These are phyloP conservation scores for Sebastes taczanowskii DNA, from an alignment of 2,797 vertebrate species.

Conservation along the genomic window DNA sequence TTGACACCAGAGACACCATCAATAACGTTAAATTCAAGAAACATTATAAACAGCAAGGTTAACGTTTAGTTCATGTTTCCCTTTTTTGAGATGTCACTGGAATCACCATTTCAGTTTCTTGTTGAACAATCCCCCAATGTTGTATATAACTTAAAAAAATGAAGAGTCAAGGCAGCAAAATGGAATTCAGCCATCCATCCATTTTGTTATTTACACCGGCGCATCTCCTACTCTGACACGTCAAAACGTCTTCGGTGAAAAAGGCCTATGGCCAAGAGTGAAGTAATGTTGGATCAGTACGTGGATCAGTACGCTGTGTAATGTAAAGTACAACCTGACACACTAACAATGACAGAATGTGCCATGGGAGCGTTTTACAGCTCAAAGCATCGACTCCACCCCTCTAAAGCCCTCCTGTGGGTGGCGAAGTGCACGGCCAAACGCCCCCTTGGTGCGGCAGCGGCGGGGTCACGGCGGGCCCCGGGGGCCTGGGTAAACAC, in stretches of 20 bases:
- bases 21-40: neutral
- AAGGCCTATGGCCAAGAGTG: too few relatives aligned
- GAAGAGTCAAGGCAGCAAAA: neutral
- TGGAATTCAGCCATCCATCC: too few relatives aligned
- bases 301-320: neutral
- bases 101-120: neutral
- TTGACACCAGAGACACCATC: neutral
- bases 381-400: conserved; percentile 15
- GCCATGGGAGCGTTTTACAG: conserved; percentile 16
- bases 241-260: too few relatives aligned
- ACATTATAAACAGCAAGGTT: neutral
- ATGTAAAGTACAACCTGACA: conserved; percentile 6
- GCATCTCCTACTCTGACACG: too few relatives aligned
- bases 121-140: neutral
- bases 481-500: conserved; percentile 67
- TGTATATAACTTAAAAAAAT: neutral
- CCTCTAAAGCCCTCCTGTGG: conserved; percentile 26
- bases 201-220: too few relatives aligned
- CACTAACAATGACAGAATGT: conserved; percentile 7
- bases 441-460: conserved; percentile 46
- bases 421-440: conserved; percentile 38
- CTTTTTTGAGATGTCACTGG: neutral
- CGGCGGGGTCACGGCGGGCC: conserved; percentile 39
- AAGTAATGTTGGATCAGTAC: neutral
- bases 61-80: neutral